Base-by-base conservation (phyloP, 1,140 invertebrate genomes). In the Achatina immaculata region DNA sequence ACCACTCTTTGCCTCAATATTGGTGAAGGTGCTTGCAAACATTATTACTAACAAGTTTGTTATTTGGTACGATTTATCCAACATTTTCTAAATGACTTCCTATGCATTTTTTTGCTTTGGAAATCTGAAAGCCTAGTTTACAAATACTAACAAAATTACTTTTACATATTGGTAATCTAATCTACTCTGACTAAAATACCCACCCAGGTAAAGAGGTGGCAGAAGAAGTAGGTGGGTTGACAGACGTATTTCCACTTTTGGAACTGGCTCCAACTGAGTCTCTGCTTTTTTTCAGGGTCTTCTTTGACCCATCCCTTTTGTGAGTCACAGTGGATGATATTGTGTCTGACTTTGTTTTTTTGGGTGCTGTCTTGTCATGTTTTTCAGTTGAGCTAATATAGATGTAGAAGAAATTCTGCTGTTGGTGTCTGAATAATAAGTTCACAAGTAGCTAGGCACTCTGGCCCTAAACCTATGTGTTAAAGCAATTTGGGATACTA, bases 181-280 rank as follows among this genome's bases (percentile, higher is more conserved):
- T 4, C 2, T n/a, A 40, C 38, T 40, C 38, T 42, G 28, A 51
- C 1, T 48, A 2, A 74, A 76, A 31, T 62, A 76, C 74, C 19
- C 55, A 76, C 74, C 74, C 74, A 76, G 74, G 74, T 43, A 76
- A 45, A 76, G 74, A 4, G 3, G 36, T n/a, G 38, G 74, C 72
- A 21, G 72, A 21, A 14, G 21, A 1, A 51, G 72, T 45, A 19
- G 45, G 42, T 42, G 72, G 48, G 45, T 34, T 51, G 45, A 36
- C 34, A 19, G 48, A 16, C 11, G 74, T 76, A 42, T 21, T 40
- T 28, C 34, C 31, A 43, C 9, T 76, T 34, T 73, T 73, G 11
- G 74, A 62, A 19, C n/a, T 43, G 31, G 9, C 48, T 34, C 72
- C 55, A 28, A 51, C 74, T 21, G 40, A 38, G 51, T 65, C 74